phyloP scores from a whole-genome alignment of 2,797 vertebrate genomes.

The Onychomys arenicola region DNA sequence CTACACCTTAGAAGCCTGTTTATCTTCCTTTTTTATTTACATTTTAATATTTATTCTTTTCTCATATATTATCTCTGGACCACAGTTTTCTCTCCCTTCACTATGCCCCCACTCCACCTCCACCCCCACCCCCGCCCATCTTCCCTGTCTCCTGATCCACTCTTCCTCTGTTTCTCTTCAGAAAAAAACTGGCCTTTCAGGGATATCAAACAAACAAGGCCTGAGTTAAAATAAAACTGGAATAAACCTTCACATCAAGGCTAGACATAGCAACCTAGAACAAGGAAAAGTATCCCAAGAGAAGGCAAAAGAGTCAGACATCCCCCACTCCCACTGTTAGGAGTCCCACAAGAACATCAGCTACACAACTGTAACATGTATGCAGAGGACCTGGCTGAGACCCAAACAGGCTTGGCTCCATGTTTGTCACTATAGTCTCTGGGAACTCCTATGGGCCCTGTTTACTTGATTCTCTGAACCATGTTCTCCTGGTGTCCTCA shows the following conservation, averaged over 20 bases:
- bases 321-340: too few relatives aligned
- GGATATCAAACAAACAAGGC: not conserved
- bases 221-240: too few relatives aligned
- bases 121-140: accelerated
- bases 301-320: not conserved
- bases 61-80: too few relatives aligned
- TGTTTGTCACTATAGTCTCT: not conserved
- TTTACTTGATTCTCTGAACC: not conserved
- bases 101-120: too few relatives aligned
- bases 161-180: not conserved
- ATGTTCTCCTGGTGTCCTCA: not conserved
- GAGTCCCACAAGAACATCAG: too few relatives aligned
- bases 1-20: not conserved
- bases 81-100: not conserved
- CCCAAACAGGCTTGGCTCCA: not conserved
- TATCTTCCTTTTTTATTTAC: not conserved
- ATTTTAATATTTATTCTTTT: not conserved
- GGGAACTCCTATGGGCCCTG: too few relatives aligned
- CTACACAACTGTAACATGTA: not conserved
- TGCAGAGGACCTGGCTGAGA: not conserved
- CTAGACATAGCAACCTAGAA: not conserved
- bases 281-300: not conserved
- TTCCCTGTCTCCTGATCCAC: not conserved
- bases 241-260: not conserved
- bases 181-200: not conserved